A percentile compares a stretch with the other conserved stretches of the same genome.
Evolutionary conservation across 2,888 invertebrate genomes (phyloP).

Genomic region (Nowickia ferox): DNA sequence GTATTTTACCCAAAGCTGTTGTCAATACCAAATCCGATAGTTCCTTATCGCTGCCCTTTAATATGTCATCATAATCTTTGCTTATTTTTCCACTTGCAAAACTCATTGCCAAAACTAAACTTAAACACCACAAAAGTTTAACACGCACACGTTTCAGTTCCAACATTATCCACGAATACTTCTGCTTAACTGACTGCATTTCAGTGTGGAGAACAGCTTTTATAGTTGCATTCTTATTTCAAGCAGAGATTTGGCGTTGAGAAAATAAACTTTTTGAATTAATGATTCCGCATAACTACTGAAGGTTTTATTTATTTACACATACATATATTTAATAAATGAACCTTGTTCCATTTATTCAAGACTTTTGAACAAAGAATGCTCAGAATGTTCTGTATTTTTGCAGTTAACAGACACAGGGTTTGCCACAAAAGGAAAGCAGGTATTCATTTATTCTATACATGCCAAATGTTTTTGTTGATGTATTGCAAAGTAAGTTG

Average conservation of each 20-base stretch:
- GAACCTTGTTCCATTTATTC: constrained; percentile 29
- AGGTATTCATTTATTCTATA: background rate
- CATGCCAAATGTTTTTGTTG: background rate
- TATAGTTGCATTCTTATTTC: constrained; percentile 52
- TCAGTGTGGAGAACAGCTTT: constrained; percentile 51
- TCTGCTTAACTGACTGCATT: constrained; percentile 65
- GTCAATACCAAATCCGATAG: constrained; percentile 81
- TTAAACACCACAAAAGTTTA: constrained; percentile 27
- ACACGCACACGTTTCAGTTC: constrained; percentile 58
- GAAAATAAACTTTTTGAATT: constrained; percentile 57
- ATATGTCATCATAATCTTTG: constrained; percentile 64
- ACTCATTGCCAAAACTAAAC: constrained; percentile 40
- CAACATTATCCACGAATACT: constrained; percentile 61
- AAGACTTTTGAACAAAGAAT: constrained; percentile 32
- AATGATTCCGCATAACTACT: constrained; percentile 42
- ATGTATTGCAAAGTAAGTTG: background rate
- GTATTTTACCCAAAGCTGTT: constrained; percentile 81
- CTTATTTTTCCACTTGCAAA: constrained; percentile 47
- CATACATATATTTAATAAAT: constrained; percentile 44
- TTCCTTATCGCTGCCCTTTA: constrained; percentile 79
- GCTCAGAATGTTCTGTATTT: constrained; percentile 15
- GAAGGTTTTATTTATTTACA: constrained; percentile 36
- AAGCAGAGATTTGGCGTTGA: constrained; percentile 13
- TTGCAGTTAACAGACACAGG: constrained; percentile 2
- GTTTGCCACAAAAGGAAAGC: constrained; percentile 31